Evolutionary conservation across 1,140 invertebrate genomes (phyloP), one percentile per base, ranked within the genome.

Genomic region (Asobara japonica): DNA sequence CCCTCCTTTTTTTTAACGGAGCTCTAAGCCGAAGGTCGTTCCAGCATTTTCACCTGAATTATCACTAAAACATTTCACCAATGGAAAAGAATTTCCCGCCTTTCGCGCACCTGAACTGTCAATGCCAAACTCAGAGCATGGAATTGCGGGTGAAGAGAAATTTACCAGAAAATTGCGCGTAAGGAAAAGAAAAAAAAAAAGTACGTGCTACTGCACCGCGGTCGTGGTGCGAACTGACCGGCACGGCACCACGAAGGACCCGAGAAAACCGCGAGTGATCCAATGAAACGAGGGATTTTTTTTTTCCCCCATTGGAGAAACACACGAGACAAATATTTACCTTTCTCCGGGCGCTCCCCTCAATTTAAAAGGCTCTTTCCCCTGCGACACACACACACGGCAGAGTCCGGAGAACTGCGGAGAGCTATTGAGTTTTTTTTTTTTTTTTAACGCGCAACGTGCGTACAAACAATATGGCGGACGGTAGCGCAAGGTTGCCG

Each of bases 401-500:
- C 25, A 56, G 25, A 56, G 18, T 56, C 18, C 20, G 25, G 18
- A 56, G 18, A 56, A 22, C 16, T 56, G 25, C 51, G 22, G n/a
- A 16, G 8, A 56, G 11, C 25, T 56, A 25, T 25, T 1, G 25
- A 4, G 3, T 45, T 45, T 45, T 56, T 65, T 65, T 65, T 48
- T 67, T 67, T 78, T 73, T 56, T 56, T 56, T 41, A 76, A 74
- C 71, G 67, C 69, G 38, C 76, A 75, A 80, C 78, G 80, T 80
- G 75, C 76, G 73, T 74, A 75, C 77, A 76, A 76, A 81, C 77
- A 83, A 80, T 80, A 83, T 83, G 81, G 81, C 79, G 51, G 36
- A 72, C 36, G 38, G 8, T 8, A 31, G 13, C 65, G 25, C 74
- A 74, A 74, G 72, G 64, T 68, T 78, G 73, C 78, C 75, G 76